Base-by-base conservation (phyloP, 2,113 vertebrate genomes). In the Odontophorus gujanensis region DNA sequence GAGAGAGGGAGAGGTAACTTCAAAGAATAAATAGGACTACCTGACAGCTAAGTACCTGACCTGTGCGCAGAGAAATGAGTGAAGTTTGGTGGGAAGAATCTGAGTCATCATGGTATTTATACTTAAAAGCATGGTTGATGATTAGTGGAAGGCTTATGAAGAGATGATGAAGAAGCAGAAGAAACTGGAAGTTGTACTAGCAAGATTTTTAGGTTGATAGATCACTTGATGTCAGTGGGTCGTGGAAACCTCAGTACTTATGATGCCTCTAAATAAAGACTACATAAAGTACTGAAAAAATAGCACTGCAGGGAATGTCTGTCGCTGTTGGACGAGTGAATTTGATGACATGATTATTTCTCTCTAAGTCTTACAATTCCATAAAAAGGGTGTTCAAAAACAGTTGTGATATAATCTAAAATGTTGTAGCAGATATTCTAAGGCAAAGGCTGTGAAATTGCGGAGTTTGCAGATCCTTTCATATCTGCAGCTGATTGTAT, bases 391-490 rank as follows among this genome's bases (percentile, higher is more conserved):
- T 58, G 15, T 2, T 1, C 0, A 0, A 36, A 26, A 69, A 8
- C 36, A 82, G 59, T 61, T 90, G 87, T 82, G 63, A 55, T 91
- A 63, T 6, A 48, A 77, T 85, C 72, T 48, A 48, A 85, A 87
- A 66, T 47, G 17, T 62, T 82, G 36, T 55, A 62, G 67, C 38
- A 87, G 71, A 93, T 79, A 92, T 4, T 77, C 43, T 85, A 88
- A 88, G 47, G 65, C 63, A 90, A 85, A 92, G 59, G 36, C 91
- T 95, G 86, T 94, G 81, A 85, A 95, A 74, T 28, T 85, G 85
- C 87, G 93, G 91, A 93, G 72, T 77, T 89, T 11, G 71, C 67
- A 62, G 32, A 92, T 95, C 59, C 38, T 92, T 96, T 95, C 71
- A 51, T 80, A 42, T 58, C 28, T 90, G 59, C 71, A 92, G 72